Conservation (phyloP, 2,888 invertebrate species). For the Ectemnius continuus region DNA sequence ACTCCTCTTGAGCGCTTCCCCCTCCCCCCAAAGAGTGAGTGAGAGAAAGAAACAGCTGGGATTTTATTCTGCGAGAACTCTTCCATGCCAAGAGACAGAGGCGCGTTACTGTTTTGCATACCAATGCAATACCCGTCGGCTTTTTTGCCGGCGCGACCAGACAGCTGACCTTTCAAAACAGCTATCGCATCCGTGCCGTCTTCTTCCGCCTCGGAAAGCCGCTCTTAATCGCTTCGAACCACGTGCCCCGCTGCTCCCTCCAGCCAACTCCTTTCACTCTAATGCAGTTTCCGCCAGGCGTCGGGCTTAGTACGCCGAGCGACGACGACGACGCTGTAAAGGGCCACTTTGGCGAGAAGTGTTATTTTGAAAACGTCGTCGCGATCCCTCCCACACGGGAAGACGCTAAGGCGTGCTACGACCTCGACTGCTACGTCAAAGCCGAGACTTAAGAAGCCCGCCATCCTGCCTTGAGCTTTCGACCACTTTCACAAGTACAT, state of each 20-base stretch:
- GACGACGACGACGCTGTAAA: slow-evolving; percentile 25
- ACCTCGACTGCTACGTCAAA: slow-evolving; percentile 38
- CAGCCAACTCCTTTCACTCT: background rate
- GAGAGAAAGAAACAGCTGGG: background rate
- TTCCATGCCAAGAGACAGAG: slow-evolving; percentile 13
- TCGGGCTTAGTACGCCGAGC: too few relatives aligned
- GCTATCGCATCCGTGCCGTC: slow-evolving; percentile 27
- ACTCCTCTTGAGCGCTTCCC: background rate
- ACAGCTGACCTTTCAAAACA: slow-evolving; percentile 23
- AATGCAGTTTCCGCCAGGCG: too few relatives aligned
- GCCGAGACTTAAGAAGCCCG: slow-evolving; percentile 55
- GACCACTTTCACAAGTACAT: slow-evolving; percentile 19
- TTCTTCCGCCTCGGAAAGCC: slow-evolving; percentile 32
- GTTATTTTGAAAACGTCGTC: slow-evolving; percentile 46
- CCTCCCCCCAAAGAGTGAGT: background rate
- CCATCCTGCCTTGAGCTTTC: slow-evolving; percentile 2
- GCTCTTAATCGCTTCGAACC: slow-evolving; percentile 37
- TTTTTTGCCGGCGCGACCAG: slow-evolving; percentile 9
- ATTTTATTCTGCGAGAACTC: background rate
- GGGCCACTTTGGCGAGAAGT: slow-evolving; percentile 18
- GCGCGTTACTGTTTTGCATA: slow-evolving; percentile 10
- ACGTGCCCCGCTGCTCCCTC: slow-evolving; percentile 15
- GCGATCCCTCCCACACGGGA: slow-evolving; percentile 42
- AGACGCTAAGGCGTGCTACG: slow-evolving; percentile 39
- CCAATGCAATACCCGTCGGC: slow-evolving; percentile 8